These are phyloP conservation scores for Drosophila nr. perissopoda DNA, from an alignment of 2,888 invertebrate species.

Conservation along the genomic window DNA sequence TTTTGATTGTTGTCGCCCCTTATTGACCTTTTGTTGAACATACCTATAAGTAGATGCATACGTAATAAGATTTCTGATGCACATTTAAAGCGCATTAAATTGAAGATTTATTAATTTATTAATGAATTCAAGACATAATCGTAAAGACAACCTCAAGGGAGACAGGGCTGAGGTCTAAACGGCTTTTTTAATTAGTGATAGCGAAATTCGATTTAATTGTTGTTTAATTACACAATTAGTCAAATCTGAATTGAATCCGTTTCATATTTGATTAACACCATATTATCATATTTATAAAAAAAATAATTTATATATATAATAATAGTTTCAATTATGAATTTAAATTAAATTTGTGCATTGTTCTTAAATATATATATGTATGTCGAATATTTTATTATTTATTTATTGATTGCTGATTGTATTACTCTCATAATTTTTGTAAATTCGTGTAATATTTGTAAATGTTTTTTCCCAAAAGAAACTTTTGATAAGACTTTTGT, in stretches of 20 bases:
- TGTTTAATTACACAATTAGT: not conserved
- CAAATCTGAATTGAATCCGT: not conserved
- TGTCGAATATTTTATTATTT: not conserved
- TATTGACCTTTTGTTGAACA: slow-evolving; percentile 1
- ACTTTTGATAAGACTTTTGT: slow-evolving; percentile 36
- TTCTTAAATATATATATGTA: not conserved
- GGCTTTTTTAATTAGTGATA: not conserved
- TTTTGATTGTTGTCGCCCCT: slow-evolving; percentile 14
- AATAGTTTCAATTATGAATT: not conserved
- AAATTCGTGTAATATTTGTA: not conserved
- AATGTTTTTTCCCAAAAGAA: slow-evolving; percentile 1
- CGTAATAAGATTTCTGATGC: slow-evolving; percentile 15
- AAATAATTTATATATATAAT: not conserved
- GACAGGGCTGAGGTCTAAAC: not conserved
- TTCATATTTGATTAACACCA: not conserved
- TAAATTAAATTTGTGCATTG: not conserved
- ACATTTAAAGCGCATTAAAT: slow-evolving; percentile 35
- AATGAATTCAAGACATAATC: slow-evolving; percentile 8
- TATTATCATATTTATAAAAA: not conserved
- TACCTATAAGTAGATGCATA: slow-evolving; percentile 3
- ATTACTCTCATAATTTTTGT: not conserved
- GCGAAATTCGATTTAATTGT: not conserved
- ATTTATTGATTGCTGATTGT: not conserved
- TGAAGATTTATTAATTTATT: slow-evolving; percentile 38
- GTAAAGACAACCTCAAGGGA: not conserved